Base-by-base conservation (phyloP, 2,888 invertebrate species). In the Seladonia tumulorum region DNA sequence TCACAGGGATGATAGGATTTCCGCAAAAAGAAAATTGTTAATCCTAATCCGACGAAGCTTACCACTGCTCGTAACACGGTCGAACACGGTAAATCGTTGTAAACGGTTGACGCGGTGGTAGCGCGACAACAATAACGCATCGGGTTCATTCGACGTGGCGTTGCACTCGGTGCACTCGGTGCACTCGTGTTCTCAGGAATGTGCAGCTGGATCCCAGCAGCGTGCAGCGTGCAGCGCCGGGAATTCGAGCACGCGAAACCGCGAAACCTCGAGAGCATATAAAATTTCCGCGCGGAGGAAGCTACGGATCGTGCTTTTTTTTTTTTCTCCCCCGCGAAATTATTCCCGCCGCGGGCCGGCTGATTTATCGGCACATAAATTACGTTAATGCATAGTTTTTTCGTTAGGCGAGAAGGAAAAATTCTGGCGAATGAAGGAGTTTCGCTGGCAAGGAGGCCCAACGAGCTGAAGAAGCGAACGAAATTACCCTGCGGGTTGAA, bases 281-380 rank as follows among this genome's bases (percentile, higher is more conserved):
- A 84, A 83, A 87, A 87, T 87, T 22, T 81, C 63, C 47, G 53
- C 18, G 57, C 39, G 63, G 73, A 53, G 66, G 49, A 80, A 82
- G 80, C 66, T 72, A 76, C 78, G 77, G 77, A 35, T 76, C 75
- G 25, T 82, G 79, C 78, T 81, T 81, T 70, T 79, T 81, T 81
- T 70, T 35, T 35, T 35, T 35, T 35, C 4, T 2, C 35, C 35
- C 1, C 49, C 35, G 72, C 53, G 87, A 89, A 92, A 91, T 90
- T 91, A 91, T 91, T 90, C 89, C 84, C 86, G 85, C 82, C 83
- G 79, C 68, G 82, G 78, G 53, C 60, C 53, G 78, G 80, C 83
- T 92, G 90, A 92, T 92, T 91, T 92, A 92, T 92, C 79, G 90
- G 78, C 80, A 77, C 82, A 90, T 92, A 92, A 91, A 92, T 92